phyloP scores from a whole-genome alignment of 1,140 invertebrate genomes.

The Calliphora vicina region DNA sequence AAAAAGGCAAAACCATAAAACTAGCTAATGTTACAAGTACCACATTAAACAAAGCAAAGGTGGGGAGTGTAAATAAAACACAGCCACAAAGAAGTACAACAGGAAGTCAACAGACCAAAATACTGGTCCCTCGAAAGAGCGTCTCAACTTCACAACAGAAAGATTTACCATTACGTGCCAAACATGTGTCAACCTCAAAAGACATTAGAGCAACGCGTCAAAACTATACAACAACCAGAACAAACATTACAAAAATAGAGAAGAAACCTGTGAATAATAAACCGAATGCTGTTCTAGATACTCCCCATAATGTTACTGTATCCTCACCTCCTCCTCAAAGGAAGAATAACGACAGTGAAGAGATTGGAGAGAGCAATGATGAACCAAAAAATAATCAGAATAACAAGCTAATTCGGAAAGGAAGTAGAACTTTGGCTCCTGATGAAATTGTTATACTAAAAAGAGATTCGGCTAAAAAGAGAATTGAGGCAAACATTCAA shows the following conservation, averaged over 20 bases:
- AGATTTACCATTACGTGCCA: conserved; percentile 6
- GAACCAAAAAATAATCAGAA: conserved; percentile 28
- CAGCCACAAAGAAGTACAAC: neutral
- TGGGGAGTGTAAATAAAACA: neutral
- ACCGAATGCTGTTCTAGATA: conserved; percentile 58
- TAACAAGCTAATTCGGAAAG: conserved; percentile 43
- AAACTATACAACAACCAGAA: neutral
- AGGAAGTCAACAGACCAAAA: neutral
- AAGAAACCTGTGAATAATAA: neutral
- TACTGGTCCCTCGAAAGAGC: neutral
- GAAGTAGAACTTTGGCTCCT: conserved; percentile 53
- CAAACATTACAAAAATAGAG: neutral
- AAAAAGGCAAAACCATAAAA: neutral
- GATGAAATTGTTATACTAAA: conserved; percentile 58
- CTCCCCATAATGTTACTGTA: conserved; percentile 61
- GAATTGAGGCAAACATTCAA: conserved; percentile 44
- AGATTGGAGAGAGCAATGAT: conserved; percentile 27
- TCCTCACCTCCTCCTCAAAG: conserved; percentile 57
- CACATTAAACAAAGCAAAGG: neutral
- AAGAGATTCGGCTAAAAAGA: conserved; percentile 48
- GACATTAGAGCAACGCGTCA: neutral
- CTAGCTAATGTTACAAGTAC: neutral
- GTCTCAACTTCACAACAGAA: neutral
- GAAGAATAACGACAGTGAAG: conserved; percentile 6
- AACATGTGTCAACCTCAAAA: neutral